These are phyloP conservation scores for Australoheros facetus DNA, from an alignment of 2,797 vertebrate species.

Conservation along the genomic window DNA sequence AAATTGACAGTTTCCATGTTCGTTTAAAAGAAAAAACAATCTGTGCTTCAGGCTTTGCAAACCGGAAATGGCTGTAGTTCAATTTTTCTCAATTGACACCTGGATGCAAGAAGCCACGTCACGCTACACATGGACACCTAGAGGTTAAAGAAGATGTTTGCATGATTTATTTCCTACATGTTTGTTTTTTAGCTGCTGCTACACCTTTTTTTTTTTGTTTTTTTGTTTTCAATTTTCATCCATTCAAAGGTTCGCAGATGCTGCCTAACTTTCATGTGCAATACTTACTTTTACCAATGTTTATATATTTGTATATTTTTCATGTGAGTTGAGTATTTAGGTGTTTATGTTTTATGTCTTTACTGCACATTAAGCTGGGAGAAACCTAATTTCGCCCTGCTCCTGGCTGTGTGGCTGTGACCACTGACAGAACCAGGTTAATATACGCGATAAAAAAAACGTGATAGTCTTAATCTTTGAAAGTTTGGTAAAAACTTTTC, in stretches of 20 bases:
- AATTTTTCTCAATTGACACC: constrained; percentile 20
- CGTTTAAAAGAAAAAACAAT: background rate
- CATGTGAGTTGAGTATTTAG: no score
- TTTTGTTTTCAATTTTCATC: background rate
- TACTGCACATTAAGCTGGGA: background rate
- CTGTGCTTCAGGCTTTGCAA: background rate
- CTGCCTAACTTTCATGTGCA: no score
- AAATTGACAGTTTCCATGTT: no score
- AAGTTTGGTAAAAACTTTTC: no score
- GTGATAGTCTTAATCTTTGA: no score
- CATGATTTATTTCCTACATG: background rate
- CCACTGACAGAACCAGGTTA: no score
- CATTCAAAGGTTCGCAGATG: background rate
- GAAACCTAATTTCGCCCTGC: background rate
- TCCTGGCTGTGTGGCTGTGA: no score
- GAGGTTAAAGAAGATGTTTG: background rate
- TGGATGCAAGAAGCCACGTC: constrained; percentile 70
- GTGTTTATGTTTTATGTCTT: background rate
- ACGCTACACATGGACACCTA: constrained; percentile 50
- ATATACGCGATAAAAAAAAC: no score
- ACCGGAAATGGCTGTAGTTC: constrained; percentile 27
- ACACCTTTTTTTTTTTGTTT: background rate
- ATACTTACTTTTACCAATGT: no score
- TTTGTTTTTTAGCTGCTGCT: background rate
- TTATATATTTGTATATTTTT: background rate